Evolutionary conservation across 1,140 invertebrate genomes (phyloP).

Genomic region (Scaptomyza graminum): DNA sequence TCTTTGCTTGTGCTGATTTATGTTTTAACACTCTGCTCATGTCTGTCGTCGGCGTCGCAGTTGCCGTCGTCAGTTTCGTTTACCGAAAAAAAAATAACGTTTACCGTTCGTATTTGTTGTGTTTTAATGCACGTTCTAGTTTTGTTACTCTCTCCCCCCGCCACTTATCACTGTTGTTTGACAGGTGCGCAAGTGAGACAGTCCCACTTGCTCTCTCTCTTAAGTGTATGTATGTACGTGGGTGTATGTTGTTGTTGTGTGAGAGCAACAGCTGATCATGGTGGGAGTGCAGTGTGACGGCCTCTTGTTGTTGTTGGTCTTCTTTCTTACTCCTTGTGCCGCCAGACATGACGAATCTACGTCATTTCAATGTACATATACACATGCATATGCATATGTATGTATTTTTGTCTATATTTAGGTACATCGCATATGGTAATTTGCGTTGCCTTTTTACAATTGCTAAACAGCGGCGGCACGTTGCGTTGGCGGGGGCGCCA

Average conservation of each 20-base stretch:
- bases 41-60: constrained; percentile 31
- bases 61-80: constrained; percentile 26
- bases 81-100: constrained; percentile 33
- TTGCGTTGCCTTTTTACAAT: constrained; percentile 43
- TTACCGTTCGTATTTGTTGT: constrained; percentile 52
- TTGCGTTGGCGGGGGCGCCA: constrained; percentile 74
- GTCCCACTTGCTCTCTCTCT: constrained; percentile 11
- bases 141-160: constrained; percentile 17
- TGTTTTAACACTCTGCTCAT: constrained; percentile 44
- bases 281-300: constrained; percentile 38
- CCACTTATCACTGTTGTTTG: neutral
- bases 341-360: constrained; percentile 2
- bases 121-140: constrained; percentile 59
- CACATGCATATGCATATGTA: neutral
- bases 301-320: constrained; percentile 38
- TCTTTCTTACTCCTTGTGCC: constrained; percentile 23
- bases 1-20: constrained; percentile 57
- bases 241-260: constrained; percentile 29
- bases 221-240: constrained; percentile 11
- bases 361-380: neutral
- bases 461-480: constrained; percentile 62
- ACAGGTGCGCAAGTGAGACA: constrained; percentile 52
- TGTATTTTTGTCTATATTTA: constrained; percentile 6
- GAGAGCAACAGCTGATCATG: constrained; percentile 66
- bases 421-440: constrained; percentile 15